Percentiles rank a stretch among this genome's conserved stretches.
phyloP scores from a whole-genome alignment of 1,140 invertebrate species.

The Drosophila equinoxialis region DNA sequence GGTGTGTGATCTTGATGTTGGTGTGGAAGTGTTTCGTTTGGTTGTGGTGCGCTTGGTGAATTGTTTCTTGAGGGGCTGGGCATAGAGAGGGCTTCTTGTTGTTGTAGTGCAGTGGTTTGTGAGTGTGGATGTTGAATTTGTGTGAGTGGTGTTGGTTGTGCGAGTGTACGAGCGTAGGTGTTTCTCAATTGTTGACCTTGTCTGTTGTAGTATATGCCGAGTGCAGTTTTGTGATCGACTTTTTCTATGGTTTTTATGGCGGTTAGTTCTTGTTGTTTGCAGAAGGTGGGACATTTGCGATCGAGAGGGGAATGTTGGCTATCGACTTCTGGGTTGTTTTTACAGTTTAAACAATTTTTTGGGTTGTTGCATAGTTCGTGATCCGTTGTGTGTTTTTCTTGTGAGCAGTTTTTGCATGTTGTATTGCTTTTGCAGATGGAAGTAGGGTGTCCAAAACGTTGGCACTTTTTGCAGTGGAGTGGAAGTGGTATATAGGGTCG shows the following conservation, averaged over 20 bases:
- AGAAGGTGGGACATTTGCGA: conserved; percentile 11
- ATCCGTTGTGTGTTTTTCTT: conserved; percentile 13
- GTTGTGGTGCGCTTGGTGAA: background rate
- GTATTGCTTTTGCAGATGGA: conserved; percentile 19
- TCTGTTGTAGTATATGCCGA: background rate
- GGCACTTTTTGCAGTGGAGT: conserved; percentile 20
- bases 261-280: background rate
- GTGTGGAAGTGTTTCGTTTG: background rate
- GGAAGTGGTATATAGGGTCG: conserved; percentile 13
- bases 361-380: conserved; percentile 10
- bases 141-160: background rate
- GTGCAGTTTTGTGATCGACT: too few species aligned
- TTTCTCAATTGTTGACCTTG: conserved; percentile 9
- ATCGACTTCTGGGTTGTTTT: conserved; percentile 11
- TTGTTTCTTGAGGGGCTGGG: too few species aligned
- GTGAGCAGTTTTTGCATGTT: conserved; percentile 12
- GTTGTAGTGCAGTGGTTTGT: too few species aligned
- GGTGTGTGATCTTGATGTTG: conserved; percentile 3
- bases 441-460: background rate
- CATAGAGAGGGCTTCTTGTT: too few species aligned
- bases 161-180: conserved; percentile 6
- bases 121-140: background rate
- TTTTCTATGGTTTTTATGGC: conserved; percentile 16
- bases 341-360: conserved; percentile 18
- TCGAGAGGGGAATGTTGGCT: conserved; percentile 15